These are phyloP conservation scores for Drosophila affinis DNA, from an alignment of 2,888 invertebrate genomes.

Conservation along the genomic window DNA sequence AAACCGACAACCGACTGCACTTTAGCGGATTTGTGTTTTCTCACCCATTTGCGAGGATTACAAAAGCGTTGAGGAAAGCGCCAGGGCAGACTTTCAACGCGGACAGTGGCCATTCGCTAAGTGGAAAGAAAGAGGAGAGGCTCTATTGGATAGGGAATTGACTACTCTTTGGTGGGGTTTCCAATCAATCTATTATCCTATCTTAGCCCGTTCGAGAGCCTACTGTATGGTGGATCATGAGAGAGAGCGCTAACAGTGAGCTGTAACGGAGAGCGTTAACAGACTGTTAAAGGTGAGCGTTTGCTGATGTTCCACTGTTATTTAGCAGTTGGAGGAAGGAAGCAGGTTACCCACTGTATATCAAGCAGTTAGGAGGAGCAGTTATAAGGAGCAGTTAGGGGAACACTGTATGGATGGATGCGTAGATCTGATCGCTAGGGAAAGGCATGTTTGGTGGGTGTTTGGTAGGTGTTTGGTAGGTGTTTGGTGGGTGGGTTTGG, in stretches of 20 bases:
- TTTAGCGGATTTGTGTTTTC: constrained; percentile 77
- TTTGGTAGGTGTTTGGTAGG: not conserved
- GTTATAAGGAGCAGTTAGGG: too few species aligned
- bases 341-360: too few species aligned
- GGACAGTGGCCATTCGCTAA: constrained; percentile 43
- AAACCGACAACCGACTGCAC: constrained; percentile 54
- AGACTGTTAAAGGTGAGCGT: too few species aligned
- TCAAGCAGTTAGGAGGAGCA: too few species aligned
- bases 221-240: too few species aligned
- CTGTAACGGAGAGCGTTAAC: not conserved
- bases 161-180: too few species aligned
- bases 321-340: too few species aligned
- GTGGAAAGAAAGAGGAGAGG: not conserved
- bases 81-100: constrained; percentile 46
- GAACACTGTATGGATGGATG: not conserved
- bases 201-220: not conserved
- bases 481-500: constrained; percentile 2
- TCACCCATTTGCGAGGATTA: constrained; percentile 76
- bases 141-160: too few species aligned
- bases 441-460: not conserved
- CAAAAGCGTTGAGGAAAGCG: constrained; percentile 56
- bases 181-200: too few species aligned
- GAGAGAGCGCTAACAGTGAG: not conserved
- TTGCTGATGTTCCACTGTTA: not conserved
- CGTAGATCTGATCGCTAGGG: not conserved